Percentiles rank a stretch among this genome's conserved stretches.
These are phyloP conservation scores for Theonella swinhoei DNA, from an alignment of 37 sponge, comb jelly and placozoan genomes.

Conservation along the genomic window DNA sequence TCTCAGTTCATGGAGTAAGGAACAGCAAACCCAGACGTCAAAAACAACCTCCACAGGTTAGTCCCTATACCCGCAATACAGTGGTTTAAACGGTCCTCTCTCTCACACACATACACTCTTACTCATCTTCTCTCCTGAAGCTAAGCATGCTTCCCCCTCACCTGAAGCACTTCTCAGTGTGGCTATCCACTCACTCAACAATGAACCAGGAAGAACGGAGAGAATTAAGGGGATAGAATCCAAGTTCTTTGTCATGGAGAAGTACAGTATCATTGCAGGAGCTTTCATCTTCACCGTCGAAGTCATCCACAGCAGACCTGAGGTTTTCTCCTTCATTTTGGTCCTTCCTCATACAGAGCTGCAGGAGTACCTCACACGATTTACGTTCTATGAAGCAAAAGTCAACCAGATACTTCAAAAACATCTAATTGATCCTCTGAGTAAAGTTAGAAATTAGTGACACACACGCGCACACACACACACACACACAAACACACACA, in stretches of 20 bases:
- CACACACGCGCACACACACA: neutral
- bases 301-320: constrained; percentile 19
- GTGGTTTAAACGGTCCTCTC: neutral
- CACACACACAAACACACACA: neutral
- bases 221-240: constrained; percentile 57
- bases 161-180: constrained; percentile 35
- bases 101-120: neutral
- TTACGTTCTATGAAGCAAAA: constrained; percentile 52
- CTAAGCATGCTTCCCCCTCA: neutral
- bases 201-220: constrained; percentile 62
- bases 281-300: constrained; percentile 41
- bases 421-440: constrained; percentile 26
- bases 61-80: neutral
- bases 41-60: neutral
- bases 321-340: constrained; percentile 75
- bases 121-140: neutral
- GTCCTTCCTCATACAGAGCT: constrained; percentile 62
- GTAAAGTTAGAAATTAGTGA: neutral
- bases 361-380: constrained; percentile 53
- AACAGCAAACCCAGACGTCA: neutral
- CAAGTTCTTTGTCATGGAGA: constrained; percentile 58
- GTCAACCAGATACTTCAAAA: constrained; percentile 40
- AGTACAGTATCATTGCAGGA: constrained; percentile 44
- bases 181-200: constrained; percentile 63
- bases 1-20: constrained; percentile 49